Evolutionary conservation across 2,797 vertebrate genomes (phyloP), one percentile per base, ranked within the genome.

Genomic region (Rousettus madagascariensis): DNA sequence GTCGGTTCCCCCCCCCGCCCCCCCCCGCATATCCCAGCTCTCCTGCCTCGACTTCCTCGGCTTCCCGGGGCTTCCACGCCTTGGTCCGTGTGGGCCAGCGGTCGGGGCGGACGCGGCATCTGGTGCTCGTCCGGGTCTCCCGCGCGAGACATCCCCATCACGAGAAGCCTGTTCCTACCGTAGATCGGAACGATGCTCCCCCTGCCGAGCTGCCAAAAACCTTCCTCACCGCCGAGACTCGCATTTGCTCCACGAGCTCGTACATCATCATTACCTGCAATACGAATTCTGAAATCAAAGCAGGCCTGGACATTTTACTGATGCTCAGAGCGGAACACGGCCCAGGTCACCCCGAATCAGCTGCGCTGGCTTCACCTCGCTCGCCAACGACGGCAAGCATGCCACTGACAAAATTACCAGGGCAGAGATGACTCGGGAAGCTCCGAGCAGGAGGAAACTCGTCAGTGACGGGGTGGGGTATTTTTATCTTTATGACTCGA

Each of bases 211-310:
- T 98, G 94, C 66, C 93, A 96, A 94, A 95, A 95, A 86, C 77
- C 16, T 53, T 66, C 93, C 74, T 55, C 13, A 66, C 97, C 96
- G 83, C 86, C 82, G 75, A 57, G 96, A 97, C 96, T 95, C 68
- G 96, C 96, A 97, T 17, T 0, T 74, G n/a, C 78, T 68, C 3
- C 71, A 33, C 72, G 71, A 83, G 89, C 94, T 80, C 92, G 75
- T 96, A 49, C 93, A 94, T 97, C 91, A 96, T 97, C 93, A 92
- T 91, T 97, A 97, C 46, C 94, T 92, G 88, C 95, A 97, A 96
- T 75, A 96, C 96, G 90, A 33, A 95, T 96, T 95, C 30, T 43
- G 95, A 97, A 98, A 96, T 97, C 97, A 95, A 96, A 98, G 97
- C 68, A 85, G 96, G 95, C 75, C 89, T 86, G 89, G 95, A 75